These are phyloP conservation scores for Actinia tenebrosa DNA, from an alignment of 64 coral and sea anemone species.

Conservation along the genomic window DNA sequence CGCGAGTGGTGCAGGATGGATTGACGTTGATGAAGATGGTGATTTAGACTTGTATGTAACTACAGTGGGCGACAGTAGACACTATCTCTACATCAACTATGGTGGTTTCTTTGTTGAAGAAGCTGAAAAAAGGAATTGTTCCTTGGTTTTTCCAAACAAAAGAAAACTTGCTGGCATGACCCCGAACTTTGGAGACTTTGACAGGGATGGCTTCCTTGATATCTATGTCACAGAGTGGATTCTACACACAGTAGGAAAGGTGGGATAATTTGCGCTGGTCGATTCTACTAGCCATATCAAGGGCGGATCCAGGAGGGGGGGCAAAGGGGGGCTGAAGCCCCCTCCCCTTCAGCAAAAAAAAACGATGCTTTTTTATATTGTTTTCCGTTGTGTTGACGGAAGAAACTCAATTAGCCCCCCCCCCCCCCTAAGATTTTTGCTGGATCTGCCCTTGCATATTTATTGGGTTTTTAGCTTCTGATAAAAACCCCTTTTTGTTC, in stretches of 20 bases:
- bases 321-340: too few relatives aligned
- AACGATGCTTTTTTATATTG: too few relatives aligned
- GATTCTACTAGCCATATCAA: background rate
- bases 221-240: constrained; percentile 95
- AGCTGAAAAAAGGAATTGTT: constrained; percentile 72
- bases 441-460: too few relatives aligned
- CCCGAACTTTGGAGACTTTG: constrained; percentile 86
- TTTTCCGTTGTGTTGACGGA: too few relatives aligned
- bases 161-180: constrained; percentile 87
- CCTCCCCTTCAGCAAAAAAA: too few relatives aligned
- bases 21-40: constrained; percentile 89
- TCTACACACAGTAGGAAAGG: constrained; percentile 79
- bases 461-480: background rate
- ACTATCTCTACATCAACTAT: constrained; percentile 93
- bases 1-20: constrained; percentile 87
- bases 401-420: too few relatives aligned
- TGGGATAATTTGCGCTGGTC: background rate
- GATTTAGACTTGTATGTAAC: constrained; percentile 94
- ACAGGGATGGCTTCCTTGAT: constrained; percentile 74
- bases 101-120: constrained; percentile 63
- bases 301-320: too few relatives aligned
- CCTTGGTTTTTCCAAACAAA: constrained; percentile 65
- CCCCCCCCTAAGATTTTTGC: too few relatives aligned
- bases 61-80: constrained; percentile 76
- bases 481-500: background rate